These are phyloP conservation scores for Aphidius colemani DNA, from an alignment of 2,888 invertebrate genomes.

Conservation along the genomic window DNA sequence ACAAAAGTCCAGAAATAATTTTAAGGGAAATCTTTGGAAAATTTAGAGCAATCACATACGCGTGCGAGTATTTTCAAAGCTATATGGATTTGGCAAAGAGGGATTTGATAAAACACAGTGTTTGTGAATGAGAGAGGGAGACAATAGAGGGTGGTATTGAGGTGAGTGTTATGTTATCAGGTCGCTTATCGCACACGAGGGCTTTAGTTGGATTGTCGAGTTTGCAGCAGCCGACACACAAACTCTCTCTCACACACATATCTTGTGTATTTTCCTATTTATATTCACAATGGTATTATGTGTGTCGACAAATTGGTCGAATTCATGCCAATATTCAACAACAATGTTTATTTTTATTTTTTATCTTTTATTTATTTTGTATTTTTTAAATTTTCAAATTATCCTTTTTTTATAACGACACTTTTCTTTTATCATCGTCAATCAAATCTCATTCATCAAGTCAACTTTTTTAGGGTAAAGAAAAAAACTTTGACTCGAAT, in stretches of 20 bases:
- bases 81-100: no score
- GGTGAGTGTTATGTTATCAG: constrained; percentile 48
- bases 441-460: background rate
- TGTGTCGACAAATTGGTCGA: constrained; percentile 36
- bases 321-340: constrained; percentile 21
- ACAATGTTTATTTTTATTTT: constrained; percentile 4
- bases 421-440: background rate
- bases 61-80: constrained; percentile 17
- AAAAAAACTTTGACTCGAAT: constrained; percentile 15
- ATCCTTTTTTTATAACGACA: background rate
- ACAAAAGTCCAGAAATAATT: constrained; percentile 24
- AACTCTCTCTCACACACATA: constrained; percentile 16
- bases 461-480: background rate
- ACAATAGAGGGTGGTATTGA: constrained; percentile 25
- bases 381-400: background rate
- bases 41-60: constrained; percentile 47
- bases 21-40: constrained; percentile 45
- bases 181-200: constrained; percentile 56
- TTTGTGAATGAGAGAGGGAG: constrained; percentile 9
- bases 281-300: constrained; percentile 26
- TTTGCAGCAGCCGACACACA: constrained; percentile 19
- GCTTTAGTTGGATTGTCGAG: constrained; percentile 55
- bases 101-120: no score
- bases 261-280: constrained; percentile 12
- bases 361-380: constrained; percentile 4